Conservation (phyloP, 2,113 vertebrate genomes). For the Hydrochoerus hydrochaeris region DNA sequence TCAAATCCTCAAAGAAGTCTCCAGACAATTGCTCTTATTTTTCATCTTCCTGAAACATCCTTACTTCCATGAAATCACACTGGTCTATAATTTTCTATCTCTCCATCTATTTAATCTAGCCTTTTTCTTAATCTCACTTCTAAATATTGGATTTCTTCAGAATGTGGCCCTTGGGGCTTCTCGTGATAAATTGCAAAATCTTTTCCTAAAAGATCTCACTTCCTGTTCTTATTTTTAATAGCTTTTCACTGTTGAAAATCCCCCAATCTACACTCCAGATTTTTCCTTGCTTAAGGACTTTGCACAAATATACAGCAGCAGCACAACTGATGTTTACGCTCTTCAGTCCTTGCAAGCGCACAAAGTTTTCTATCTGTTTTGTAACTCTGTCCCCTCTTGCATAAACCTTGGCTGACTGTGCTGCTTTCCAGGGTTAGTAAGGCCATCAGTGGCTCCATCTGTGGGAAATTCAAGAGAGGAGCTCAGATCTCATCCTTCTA, state of each 20-base stretch:
- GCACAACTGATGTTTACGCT: neutral
- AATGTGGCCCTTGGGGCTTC: neutral
- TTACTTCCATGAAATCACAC: neutral
- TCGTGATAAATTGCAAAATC: neutral
- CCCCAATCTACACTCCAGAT: neutral
- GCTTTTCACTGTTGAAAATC: neutral
- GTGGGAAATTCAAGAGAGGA: neutral
- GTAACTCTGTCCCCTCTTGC: rapidly evolving
- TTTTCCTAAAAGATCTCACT: neutral
- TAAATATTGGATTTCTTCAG: neutral
- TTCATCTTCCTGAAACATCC: neutral
- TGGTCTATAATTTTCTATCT: neutral
- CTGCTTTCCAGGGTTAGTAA: neutral
- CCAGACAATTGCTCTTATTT: neutral
- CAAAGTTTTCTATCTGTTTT: neutral
- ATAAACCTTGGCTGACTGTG: neutral
- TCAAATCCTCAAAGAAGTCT: neutral
- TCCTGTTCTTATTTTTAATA: neutral
- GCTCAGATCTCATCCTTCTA: neutral
- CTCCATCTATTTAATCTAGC: neutral
- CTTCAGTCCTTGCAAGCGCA: neutral
- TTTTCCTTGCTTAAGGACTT: neutral
- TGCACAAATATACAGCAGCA: neutral
- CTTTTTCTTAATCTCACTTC: neutral
- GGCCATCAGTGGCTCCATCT: rapidly evolving